phyloP scores from a whole-genome alignment of 1,140 invertebrate species.

The Holcopasites calliopsidis region DNA sequence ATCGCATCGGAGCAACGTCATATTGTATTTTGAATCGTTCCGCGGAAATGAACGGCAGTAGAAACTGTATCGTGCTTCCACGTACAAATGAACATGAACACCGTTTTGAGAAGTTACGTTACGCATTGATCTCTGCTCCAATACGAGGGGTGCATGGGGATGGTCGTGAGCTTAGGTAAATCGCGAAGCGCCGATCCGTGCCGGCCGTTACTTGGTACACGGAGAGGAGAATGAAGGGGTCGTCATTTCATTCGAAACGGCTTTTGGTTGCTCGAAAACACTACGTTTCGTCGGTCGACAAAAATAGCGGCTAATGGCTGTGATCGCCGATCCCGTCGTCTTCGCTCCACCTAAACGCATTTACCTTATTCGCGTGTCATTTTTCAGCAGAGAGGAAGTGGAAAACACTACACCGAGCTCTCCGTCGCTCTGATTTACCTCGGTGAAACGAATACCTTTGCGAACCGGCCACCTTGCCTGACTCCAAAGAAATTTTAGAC shows the following conservation, averaged over 20 bases:
- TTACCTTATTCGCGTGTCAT: slow-evolving; percentile 48
- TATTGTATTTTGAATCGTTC: slow-evolving; percentile 28
- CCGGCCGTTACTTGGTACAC: not conserved
- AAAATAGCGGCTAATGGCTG: slow-evolving; percentile 55
- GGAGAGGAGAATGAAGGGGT: not conserved
- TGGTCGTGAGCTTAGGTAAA: slow-evolving; percentile 12
- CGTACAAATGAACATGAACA: not conserved
- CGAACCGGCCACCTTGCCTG: slow-evolving; percentile 21
- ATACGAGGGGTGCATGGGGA: not conserved
- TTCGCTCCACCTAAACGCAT: slow-evolving; percentile 22
- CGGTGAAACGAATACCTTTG: slow-evolving; percentile 38
- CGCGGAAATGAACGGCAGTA: not conserved
- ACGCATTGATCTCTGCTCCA: not conserved
- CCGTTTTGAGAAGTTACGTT: not conserved
- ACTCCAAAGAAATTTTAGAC: slow-evolving; percentile 46
- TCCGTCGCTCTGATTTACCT: slow-evolving; percentile 12
- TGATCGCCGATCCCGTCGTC: slow-evolving; percentile 47
- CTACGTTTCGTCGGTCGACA: slow-evolving; percentile 45
- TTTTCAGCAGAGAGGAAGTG: slow-evolving; percentile 41
- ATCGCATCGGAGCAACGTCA: not conserved
- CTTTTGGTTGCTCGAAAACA: slow-evolving; percentile 44
- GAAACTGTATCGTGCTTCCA: not conserved
- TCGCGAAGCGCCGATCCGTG: not conserved
- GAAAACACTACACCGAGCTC: slow-evolving; percentile 36
- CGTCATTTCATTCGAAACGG: slow-evolving; percentile 35